Evolutionary conservation across 2,113 vertebrate species (phyloP).

Genomic region (Pygoscelis antarcticus): DNA sequence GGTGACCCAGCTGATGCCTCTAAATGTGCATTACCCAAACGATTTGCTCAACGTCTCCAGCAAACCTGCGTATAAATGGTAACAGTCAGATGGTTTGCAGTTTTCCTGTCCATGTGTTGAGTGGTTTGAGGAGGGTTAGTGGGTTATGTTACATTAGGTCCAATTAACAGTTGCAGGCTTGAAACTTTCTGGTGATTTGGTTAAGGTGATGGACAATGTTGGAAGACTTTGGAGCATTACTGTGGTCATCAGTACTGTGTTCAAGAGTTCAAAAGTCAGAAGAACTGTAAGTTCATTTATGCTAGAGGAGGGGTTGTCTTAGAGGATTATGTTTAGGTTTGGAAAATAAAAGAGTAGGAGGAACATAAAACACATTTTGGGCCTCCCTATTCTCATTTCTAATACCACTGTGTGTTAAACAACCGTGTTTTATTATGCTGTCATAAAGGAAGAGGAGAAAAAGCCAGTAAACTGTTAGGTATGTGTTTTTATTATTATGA

Average conservation of each 20-base stretch:
- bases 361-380: slow-evolving; percentile 16
- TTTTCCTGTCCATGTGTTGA: not conserved
- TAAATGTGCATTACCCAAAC: not conserved
- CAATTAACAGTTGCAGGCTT: not conserved
- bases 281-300: not conserved
- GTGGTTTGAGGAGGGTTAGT: not conserved
- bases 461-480: slow-evolving; percentile 3
- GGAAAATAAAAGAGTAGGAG: slow-evolving; percentile 39
- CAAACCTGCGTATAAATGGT: not conserved
- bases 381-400: not conserved
- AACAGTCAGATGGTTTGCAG: not conserved
- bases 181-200: not conserved
- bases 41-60: not conserved
- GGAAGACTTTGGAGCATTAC: not conserved
- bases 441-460: slow-evolving; percentile 6
- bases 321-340: slow-evolving; percentile 3
- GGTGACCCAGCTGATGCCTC: not conserved
- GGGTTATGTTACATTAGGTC: not conserved
- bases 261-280: not conserved
- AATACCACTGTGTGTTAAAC: not conserved
- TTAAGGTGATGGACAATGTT: not conserved
- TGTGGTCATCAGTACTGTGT: not conserved
- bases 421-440: slow-evolving; percentile 13
- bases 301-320: not conserved
- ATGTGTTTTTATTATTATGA: slow-evolving; percentile 2